These are phyloP conservation scores for Enteromius viviparus DNA, from an alignment of 2,797 vertebrate species.

Conservation along the genomic window DNA sequence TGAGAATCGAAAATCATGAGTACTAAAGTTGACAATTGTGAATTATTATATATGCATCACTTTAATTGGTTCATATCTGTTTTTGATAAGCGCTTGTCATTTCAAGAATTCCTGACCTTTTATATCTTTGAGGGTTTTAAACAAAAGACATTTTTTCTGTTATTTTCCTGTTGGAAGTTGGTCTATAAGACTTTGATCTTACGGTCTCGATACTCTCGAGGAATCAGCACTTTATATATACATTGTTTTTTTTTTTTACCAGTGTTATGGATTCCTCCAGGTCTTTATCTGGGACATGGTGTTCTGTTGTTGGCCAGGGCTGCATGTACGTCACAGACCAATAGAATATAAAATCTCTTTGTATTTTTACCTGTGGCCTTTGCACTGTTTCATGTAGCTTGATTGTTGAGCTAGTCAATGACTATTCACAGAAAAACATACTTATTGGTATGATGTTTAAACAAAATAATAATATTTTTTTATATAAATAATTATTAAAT, in stretches of 20 bases:
- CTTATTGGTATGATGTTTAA: not conserved
- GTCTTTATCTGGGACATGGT: conserved; percentile 1
- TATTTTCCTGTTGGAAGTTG: conserved; percentile 3
- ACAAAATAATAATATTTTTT: too few species aligned
- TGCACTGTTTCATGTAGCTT: not conserved
- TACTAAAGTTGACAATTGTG: not conserved
- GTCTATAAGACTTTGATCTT: conserved; percentile 7
- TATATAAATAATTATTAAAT: too few species aligned
- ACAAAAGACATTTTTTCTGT: conserved; percentile 4
- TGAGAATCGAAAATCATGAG: not conserved
- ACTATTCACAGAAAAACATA: not conserved
- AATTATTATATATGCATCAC: not conserved
- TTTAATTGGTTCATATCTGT: not conserved
- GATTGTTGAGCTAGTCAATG: not conserved
- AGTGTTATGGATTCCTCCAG: conserved; percentile 6
- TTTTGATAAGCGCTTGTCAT: not conserved
- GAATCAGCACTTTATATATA: conserved; percentile 3
- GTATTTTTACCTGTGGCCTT: conserved; percentile 12
- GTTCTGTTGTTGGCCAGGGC: not conserved
- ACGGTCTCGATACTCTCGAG: not conserved
- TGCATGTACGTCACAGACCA: not conserved
- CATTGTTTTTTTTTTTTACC: not conserved
- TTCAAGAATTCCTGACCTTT: not conserved
- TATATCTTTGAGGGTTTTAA: conserved; percentile 13
- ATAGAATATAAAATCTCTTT: not conserved